phyloP scores from a whole-genome alignment of 2,797 vertebrate genomes.

The Pangasius macronema region DNA sequence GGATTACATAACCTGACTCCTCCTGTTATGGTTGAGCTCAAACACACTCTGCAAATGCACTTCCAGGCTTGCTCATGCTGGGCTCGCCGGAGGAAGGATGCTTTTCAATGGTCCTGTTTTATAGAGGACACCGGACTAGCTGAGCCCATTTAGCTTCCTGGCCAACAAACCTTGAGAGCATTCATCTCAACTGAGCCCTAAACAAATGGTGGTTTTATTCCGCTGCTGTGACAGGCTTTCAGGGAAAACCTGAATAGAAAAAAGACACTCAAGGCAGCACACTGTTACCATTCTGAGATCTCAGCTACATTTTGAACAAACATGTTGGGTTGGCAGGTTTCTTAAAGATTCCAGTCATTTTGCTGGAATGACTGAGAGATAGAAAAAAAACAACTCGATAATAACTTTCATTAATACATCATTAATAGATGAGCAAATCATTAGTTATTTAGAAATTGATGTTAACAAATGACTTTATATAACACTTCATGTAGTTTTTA shows the following conservation, averaged over 20 bases:
- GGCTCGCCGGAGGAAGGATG: background rate
- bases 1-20: background rate
- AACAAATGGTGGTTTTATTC: conserved; percentile 8
- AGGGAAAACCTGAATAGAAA: background rate
- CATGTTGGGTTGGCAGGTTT: background rate
- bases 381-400: background rate
- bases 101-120: conserved; percentile 28
- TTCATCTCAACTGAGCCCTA: conserved; percentile 2
- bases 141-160: background rate
- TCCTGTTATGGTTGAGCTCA: background rate
- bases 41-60: conserved; percentile 12
- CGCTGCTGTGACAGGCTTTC: background rate
- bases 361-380: background rate
- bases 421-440: background rate
- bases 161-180: conserved; percentile 23
- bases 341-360: conserved; percentile 19
- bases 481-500: background rate
- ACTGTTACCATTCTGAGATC: background rate
- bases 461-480: background rate
- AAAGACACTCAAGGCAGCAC: conserved; percentile 1
- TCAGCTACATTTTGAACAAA: background rate
- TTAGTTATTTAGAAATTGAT: background rate
- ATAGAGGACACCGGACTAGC: background rate
- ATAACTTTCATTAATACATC: background rate
- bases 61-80: conserved; percentile 13